Conservation (phyloP, 1,140 invertebrate species). For the Nasonia longicornis region DNA sequence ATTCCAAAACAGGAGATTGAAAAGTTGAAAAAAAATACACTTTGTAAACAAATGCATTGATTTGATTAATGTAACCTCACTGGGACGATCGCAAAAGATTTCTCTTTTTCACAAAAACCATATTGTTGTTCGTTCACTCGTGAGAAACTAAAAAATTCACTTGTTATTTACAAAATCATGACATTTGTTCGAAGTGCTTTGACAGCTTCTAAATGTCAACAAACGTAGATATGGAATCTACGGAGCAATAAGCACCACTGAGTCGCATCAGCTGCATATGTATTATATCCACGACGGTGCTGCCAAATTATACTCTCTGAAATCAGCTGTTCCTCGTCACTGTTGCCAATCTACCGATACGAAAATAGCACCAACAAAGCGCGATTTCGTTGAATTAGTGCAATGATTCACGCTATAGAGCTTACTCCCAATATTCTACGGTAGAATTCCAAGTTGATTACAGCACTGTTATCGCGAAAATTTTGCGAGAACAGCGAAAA, state of each 20-base stretch:
- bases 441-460: too few species aligned
- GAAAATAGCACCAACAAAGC: neutral
- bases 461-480: too few species aligned
- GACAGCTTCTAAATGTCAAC: slow-evolving; percentile 36
- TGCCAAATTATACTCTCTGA: slow-evolving; percentile 24
- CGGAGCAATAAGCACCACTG: slow-evolving; percentile 29
- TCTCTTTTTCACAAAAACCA: slow-evolving; percentile 23
- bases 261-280: neutral
- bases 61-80: slow-evolving; percentile 40
- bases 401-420: neutral
- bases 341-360: neutral
- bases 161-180: neutral
- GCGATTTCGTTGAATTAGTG: too few species aligned
- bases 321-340: neutral
- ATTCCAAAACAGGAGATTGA: neutral
- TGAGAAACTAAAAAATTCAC: neutral
- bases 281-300: slow-evolving; percentile 10
- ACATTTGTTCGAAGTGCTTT: slow-evolving; percentile 13
- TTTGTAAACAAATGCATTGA: slow-evolving; percentile 36
- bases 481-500: too few species aligned
- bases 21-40: neutral
- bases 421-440: neutral
- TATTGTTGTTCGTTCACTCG: neutral
- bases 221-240: slow-evolving; percentile 30
- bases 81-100: neutral